Percentiles rank a stretch among this genome's conserved stretches.
Conservation (phyloP, 2,888 invertebrate species). For the Hecatera dysodea region DNA sequence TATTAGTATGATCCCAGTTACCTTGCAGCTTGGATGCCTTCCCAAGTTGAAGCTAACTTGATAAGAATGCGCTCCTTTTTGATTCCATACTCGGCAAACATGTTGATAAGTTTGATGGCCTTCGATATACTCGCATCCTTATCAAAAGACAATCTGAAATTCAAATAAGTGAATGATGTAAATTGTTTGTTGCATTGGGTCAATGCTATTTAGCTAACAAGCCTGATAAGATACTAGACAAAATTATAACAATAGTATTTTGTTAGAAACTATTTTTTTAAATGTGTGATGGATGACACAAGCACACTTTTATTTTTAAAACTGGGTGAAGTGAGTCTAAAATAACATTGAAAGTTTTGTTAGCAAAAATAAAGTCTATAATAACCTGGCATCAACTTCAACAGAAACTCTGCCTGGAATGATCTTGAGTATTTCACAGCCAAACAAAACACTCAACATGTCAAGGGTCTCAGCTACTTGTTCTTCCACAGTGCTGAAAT, state of each 20-base stretch:
- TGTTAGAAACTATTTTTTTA: conserved; percentile 21
- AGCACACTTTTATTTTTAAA: not conserved
- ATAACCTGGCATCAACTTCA: conserved; percentile 97
- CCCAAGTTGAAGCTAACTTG: conserved; percentile 99
- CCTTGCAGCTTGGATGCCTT: conserved; percentile 99
- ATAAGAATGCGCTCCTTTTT: conserved; percentile 98
- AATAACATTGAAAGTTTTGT: not conserved
- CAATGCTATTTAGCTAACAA: conserved; percentile 21
- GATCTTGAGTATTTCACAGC: conserved; percentile 98
- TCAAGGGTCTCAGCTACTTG: conserved; percentile 97
- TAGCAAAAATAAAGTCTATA: not conserved
- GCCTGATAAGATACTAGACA: conserved; percentile 19
- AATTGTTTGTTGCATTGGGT: conserved; percentile 21
- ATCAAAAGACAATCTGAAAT: conserved; percentile 97
- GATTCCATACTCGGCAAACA: conserved; percentile 97
- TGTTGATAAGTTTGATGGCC: conserved; percentile 96
- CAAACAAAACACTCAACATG: conserved; percentile 98
- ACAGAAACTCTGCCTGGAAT: conserved; percentile 99
- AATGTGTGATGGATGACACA: not conserved
- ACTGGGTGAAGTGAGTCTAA: not conserved
- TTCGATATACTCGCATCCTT: conserved; percentile 97
- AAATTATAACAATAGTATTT: not conserved
- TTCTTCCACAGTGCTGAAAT: conserved; percentile 92
- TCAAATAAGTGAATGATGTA: conserved; percentile 9
- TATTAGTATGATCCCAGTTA: conserved; percentile 80